phyloP scores from a whole-genome alignment of 2,797 vertebrate species.

The Sebastes iracundus region DNA sequence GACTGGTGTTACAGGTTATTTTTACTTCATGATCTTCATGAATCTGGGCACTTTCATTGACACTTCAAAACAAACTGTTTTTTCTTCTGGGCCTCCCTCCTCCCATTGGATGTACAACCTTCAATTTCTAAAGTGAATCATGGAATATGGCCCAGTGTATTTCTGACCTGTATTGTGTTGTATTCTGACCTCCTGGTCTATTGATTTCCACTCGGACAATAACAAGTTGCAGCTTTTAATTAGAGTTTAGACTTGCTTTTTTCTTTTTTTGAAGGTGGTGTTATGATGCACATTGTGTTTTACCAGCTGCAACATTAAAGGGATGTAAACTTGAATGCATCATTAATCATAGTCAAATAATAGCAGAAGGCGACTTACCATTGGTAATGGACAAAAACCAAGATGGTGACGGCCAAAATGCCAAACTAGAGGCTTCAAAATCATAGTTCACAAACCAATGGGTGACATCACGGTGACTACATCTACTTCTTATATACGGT shows the following conservation, averaged over 20 bases:
- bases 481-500: too few relatives aligned
- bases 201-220: background rate
- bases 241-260: background rate
- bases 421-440: too few relatives aligned
- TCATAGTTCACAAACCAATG: too few relatives aligned
- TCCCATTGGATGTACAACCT: background rate
- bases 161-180: background rate
- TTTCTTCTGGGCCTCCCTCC: background rate
- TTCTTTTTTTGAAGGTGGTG: background rate
- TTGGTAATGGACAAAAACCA: too few relatives aligned
- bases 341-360: background rate
- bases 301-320: background rate
- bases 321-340: background rate
- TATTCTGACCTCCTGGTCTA: background rate
- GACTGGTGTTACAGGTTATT: conserved; percentile 1
- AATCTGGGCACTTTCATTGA: background rate
- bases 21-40: background rate
- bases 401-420: too few relatives aligned
- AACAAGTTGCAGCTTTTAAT: too few relatives aligned
- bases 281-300: background rate
- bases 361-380: too few relatives aligned
- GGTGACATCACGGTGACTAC: too few relatives aligned
- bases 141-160: background rate
- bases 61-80: background rate
- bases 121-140: background rate